Evolutionary conservation across 2,797 vertebrate genomes (phyloP).

Genomic region (Spheniscus humboldti): DNA sequence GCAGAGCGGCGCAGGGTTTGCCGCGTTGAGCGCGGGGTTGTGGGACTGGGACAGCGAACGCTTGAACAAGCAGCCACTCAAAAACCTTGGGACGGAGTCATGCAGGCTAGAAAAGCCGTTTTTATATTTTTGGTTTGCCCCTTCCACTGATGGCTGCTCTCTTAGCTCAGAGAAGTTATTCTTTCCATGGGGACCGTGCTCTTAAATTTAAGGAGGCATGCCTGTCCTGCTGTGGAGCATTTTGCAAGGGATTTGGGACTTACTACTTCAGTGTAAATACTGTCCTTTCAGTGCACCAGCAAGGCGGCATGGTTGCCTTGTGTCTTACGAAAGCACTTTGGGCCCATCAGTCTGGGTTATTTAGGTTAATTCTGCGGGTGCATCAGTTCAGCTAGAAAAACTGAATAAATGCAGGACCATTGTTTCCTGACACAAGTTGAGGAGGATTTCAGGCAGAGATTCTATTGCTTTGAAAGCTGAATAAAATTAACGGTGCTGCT

Average conservation of each 20-base stretch:
- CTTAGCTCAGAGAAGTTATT: background rate
- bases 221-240: rapidly evolving
- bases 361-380: background rate
- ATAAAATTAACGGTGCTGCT: background rate
- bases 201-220: background rate
- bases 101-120: background rate
- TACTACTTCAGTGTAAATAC: rapidly evolving
- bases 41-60: background rate
- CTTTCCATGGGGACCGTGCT: rapidly evolving
- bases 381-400: background rate
- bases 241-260: background rate
- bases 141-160: background rate
- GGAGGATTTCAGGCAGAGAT: background rate
- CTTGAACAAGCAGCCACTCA: background rate
- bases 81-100: background rate
- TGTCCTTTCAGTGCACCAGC: background rate
- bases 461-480: background rate
- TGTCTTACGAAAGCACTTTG: background rate
- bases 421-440: background rate
- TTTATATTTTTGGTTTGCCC: background rate
- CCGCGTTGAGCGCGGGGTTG: rapidly evolving
- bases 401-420: background rate
- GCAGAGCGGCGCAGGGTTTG: rapidly evolving
- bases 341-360: background rate
- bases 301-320: background rate